Percentiles rank a stretch among this genome's conserved stretches.
These are phyloP conservation scores for Dicrostonyx torquatus DNA, from an alignment of 2,797 vertebrate genomes.

Conservation along the genomic window DNA sequence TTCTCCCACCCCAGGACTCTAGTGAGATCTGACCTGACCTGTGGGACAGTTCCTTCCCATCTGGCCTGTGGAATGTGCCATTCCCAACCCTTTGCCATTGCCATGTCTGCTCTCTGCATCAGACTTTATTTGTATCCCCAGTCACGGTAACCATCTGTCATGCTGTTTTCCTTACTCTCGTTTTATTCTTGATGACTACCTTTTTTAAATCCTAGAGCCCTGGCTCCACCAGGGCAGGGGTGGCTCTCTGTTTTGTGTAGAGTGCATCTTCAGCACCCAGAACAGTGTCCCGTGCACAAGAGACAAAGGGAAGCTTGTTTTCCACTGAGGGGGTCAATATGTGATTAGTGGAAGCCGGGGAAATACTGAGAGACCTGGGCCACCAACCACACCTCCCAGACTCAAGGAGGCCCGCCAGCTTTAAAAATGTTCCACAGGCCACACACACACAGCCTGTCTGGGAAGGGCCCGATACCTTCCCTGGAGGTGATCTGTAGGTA, in stretches of 20 bases:
- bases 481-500: not conserved
- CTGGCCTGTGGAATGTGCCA: not conserved
- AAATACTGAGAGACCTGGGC: not conserved
- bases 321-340: not conserved
- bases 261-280: not conserved
- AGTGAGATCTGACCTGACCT: not conserved
- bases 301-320: not conserved
- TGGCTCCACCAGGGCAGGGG: not conserved
- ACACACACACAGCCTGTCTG: not conserved
- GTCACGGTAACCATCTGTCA: not conserved
- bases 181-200: not conserved
- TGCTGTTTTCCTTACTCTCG: not conserved
- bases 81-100: accelerated
- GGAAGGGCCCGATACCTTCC: not conserved
- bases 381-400: not conserved
- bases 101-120: not conserved
- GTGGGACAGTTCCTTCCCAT: not conserved
- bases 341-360: not conserved
- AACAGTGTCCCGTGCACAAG: not conserved
- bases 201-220: not conserved
- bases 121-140: not conserved
- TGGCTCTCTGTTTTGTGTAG: not conserved
- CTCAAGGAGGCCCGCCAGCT: not conserved
- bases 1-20: not conserved
- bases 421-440: not conserved